Conservation (phyloP, 37 sponge, comb jelly and placozoan genomes). For the Tethya wilhelma region DNA sequence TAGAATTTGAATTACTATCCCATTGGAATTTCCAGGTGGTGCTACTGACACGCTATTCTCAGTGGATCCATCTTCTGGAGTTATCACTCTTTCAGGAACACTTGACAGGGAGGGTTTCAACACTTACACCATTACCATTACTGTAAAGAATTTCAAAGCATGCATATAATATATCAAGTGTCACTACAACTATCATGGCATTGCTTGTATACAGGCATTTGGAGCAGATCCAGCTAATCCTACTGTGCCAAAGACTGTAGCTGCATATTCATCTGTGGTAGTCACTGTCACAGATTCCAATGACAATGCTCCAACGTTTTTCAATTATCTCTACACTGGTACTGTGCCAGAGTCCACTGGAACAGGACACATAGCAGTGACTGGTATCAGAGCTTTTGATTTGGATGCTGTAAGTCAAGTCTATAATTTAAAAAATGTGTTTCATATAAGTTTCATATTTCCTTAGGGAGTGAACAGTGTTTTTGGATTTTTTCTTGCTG, state of each 20-base stretch:
- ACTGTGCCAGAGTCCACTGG: conserved; percentile 17
- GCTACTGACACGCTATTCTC: conserved; percentile 6
- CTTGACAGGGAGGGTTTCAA: conserved; percentile 20
- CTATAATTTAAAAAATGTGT: background rate
- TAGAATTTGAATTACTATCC: background rate
- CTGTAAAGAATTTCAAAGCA: background rate
- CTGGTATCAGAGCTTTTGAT: conserved; percentile 28
- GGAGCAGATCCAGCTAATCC: background rate
- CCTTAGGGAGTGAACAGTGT: conserved; percentile 30
- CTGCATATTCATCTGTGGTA: conserved; percentile 6
- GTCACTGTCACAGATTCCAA: conserved; percentile 36
- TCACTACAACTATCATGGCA: background rate
- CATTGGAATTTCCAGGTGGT: background rate
- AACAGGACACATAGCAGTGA: conserved; percentile 20
- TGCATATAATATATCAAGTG: background rate
- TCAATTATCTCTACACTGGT: background rate
- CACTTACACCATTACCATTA: conserved; percentile 11
- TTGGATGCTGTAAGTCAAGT: conserved; percentile 22
- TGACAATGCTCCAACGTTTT: conserved; percentile 40
- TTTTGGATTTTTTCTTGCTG: conserved; percentile 5
- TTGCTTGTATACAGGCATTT: conserved; percentile 1
- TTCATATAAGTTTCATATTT: background rate
- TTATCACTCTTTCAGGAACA: conserved; percentile 29
- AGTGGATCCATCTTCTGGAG: conserved; percentile 30
- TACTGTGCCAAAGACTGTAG: background rate